These are phyloP conservation scores for Psilopogon haemacephalus DNA, from an alignment of 2,113 vertebrate species.

Conservation along the genomic window DNA sequence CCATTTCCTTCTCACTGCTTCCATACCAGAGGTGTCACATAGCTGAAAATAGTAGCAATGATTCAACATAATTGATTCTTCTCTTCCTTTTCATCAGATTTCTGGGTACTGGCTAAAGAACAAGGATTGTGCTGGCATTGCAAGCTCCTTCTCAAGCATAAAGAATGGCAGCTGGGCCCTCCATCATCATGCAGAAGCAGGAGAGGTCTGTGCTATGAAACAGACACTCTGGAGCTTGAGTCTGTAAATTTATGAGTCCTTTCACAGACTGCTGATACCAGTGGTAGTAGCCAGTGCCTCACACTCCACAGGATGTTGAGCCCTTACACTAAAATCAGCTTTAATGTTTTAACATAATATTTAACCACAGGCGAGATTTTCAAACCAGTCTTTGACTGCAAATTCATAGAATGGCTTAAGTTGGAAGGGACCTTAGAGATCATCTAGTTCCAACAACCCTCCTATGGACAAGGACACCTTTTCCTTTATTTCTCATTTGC, in stretches of 20 bases:
- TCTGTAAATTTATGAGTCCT: not conserved
- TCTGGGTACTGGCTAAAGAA: not conserved
- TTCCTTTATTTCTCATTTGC: not conserved
- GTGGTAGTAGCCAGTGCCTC: not conserved
- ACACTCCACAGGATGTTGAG: not conserved
- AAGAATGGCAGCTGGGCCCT: not conserved
- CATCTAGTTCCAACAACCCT: too few species aligned
- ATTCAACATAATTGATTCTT: accelerated
- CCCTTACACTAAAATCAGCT: conserved; percentile 32
- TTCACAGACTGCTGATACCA: not conserved
- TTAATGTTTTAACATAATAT: conserved; percentile 24
- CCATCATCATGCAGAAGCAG: not conserved
- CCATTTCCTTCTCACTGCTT: not conserved
- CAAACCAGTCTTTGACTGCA: too few species aligned
- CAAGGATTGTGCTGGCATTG: not conserved
- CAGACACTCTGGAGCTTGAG: not conserved
- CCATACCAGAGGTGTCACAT: not conserved
- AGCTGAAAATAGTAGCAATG: not conserved
- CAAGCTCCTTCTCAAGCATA: not conserved
- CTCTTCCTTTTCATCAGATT: not conserved
- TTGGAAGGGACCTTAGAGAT: too few species aligned
- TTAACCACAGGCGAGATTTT: conserved; percentile 29
- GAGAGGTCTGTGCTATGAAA: not conserved
- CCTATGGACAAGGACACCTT: too few species aligned
- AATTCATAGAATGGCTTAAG: not conserved